Evolutionary conservation across 2,113 vertebrate genomes (phyloP), one percentile per base, ranked within the genome.

Genomic region (Rhynchomys soricoides): DNA sequence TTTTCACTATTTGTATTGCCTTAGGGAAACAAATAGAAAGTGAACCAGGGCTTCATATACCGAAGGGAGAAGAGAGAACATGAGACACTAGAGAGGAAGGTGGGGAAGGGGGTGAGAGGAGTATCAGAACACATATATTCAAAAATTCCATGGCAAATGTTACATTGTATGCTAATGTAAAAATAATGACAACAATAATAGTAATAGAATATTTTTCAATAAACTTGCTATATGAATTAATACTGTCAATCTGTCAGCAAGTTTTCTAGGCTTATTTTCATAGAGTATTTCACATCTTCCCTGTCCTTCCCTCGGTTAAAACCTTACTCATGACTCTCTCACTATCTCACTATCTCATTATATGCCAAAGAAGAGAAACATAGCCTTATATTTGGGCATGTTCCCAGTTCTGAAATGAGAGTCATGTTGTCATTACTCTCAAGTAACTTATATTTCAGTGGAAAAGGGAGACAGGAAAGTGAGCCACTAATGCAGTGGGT

Each of bases 11-110:
- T 2, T 92, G 48, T 40, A 64, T 96, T 91, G 31, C 8, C 40
- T 87, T 55, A 91, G 48, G 13, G 62, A 48, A 93, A 90, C 55
- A 97, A 97, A 64, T 21, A 50, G 82, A 81, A 83, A 37, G 22
- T 81, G 29, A 79, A 66, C 19, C 5, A 15, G 26, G 8, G 57
- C 5, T 48, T 78, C 21, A 77, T 68, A 68, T 31, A 62, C 21
- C 6, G 1, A 43, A 15, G n/a, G 22, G 37, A 55, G 52, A 82
- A 59, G 22, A 57, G 81, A 83, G 55, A 59, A 24, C 13, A 26
- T 55, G 55, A 24, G 22, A 16, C 12, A 57, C 22, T 16, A 24
- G 22, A n/a, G 21, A 62, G 57, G 24, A n/a, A n/a, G 40, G 6
- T 62, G 57, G 12, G 21, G 81, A 83, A 83, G 81, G n/a, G n/a